Evolutionary conservation across 2,888 invertebrate genomes (phyloP), one percentile per base, ranked within the genome.

Genomic region (Charanyca ferruginea): DNA sequence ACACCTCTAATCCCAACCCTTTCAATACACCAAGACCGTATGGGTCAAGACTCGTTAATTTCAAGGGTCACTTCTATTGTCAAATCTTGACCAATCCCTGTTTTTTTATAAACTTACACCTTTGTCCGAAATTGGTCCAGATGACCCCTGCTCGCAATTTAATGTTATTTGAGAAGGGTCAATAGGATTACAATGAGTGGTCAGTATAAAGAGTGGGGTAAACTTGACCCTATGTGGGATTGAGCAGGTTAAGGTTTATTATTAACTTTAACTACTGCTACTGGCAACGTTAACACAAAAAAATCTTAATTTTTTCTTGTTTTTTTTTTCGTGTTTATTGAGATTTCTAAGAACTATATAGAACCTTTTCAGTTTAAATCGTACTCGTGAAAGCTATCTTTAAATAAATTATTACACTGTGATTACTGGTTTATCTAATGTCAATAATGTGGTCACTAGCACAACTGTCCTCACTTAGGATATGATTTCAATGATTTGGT

Each of bases 71-170:
- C 49, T 51, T 70, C 63, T 75, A 84, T 85, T 89, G 93, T 93
- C 88, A 89, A n/a, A 80, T 60, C 69, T 82, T 81, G 87, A 87
- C 94, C 94, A 94, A 94, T 94, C 87, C 85, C 81, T 83, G 80
- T 89, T 92, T 92, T 64, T 92, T 93, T 89, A 83, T 81, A 74
- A 68, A 73, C 80, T 84, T 82, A 87, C 73, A 89, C 89, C 87
- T 89, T 93, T 93, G 91, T 91, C 85, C 87, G 70, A 86, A 79
- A 83, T 81, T 90, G 93, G 94, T 93, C 93, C 93, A 93, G 91
- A 90, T 93, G 94, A 95, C 94, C 95, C 90, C 79, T 77, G 90
- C 88, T 94, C 93, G 82, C 69, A 83, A 93, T 93, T 81, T 91
- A 85, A 70, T 84, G 90, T 87, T 83, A 87, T 79, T 75, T 75